Base-by-base conservation (phyloP, 2,888 invertebrate genomes). In the Apamea epomidion region DNA sequence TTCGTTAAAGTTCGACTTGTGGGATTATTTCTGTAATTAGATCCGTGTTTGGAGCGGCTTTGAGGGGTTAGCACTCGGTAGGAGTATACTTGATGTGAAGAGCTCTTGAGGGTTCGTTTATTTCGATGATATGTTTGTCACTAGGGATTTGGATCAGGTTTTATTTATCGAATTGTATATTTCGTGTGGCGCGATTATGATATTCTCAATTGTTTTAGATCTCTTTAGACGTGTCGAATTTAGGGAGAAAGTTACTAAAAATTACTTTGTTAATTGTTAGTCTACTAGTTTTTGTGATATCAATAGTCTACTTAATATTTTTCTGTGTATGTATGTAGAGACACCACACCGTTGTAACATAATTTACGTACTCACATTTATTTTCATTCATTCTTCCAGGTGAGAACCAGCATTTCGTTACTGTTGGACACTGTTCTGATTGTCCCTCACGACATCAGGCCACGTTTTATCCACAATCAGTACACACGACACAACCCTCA, bases 1-100 rank as follows among this genome's bases (percentile, higher is more conserved):
- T 91, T 89, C 76, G 80, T 78, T 87, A 51, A 77, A 84, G 80
- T 85, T 85, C 80, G 84, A 84, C 79, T 85, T 83, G 84, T 84
- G 85, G 87, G 87, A 82, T 89, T 88, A 89, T 91, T 89, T 89
- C 87, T 85, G 81, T 88, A 85, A 88, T 88, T 89, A 90, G 87
- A 85, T 87, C 84, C 83, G 85, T 86, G 74, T 70, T 81, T 32
- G 80, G 76, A 76, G 83, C 82, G 84, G 86, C 74, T 70, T 81
- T 32, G 79, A 80, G 78, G 83, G 85, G 83, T 83, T 64, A 72
- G 51, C 54, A 62, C 70, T 80, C 68, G 10, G 76, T n/a, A 67
- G 75, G 65, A 76, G 78, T 60, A 62, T 65, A 54, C 86, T 85
- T 78, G 69, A 85, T 42, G 65, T 77, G 54, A 32, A 73, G 76